Conservation (phyloP, 2,797 vertebrate species). For the Clarias platycephalus region DNA sequence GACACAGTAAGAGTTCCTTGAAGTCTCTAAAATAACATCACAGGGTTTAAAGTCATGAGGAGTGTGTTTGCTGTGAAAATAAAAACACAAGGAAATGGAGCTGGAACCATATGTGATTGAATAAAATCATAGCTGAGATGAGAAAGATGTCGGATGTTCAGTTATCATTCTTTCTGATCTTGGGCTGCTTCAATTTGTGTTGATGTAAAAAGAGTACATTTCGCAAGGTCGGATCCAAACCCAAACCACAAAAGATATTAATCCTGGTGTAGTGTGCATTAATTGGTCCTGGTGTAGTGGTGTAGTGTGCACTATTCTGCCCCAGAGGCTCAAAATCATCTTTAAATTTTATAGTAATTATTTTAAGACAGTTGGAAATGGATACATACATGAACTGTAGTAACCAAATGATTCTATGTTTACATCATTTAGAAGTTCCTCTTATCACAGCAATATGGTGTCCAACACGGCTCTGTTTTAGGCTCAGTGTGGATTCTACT, state of each 20-base stretch:
- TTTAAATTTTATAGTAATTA: not conserved
- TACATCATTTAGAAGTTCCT: not conserved
- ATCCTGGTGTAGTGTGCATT: not conserved
- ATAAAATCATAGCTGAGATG: conserved; percentile 54
- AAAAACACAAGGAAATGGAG: conserved; percentile 48
- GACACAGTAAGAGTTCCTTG: conserved; percentile 48
- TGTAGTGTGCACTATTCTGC: not conserved
- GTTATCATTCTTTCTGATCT: not conserved
- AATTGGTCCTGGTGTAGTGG: not conserved
- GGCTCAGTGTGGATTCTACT: not conserved
- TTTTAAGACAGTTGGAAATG: not conserved
- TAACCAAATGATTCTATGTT: not conserved
- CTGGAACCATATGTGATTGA: conserved; percentile 61
- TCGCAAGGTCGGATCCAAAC: not conserved
- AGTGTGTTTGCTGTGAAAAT: conserved; percentile 35
- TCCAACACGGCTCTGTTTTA: not conserved
- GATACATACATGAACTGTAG: not conserved
- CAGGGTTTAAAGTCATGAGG: conserved; percentile 17
- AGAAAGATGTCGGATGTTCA: conserved; percentile 22
- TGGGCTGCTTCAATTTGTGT: not conserved
- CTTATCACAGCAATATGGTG: not conserved
- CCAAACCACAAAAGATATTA: not conserved
- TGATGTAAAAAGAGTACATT: not conserved
- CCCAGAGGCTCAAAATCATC: not conserved
- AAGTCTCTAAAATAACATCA: conserved; percentile 64